Conservation (phyloP, 1,140 invertebrate genomes). For the Drosophila sucinea region DNA sequence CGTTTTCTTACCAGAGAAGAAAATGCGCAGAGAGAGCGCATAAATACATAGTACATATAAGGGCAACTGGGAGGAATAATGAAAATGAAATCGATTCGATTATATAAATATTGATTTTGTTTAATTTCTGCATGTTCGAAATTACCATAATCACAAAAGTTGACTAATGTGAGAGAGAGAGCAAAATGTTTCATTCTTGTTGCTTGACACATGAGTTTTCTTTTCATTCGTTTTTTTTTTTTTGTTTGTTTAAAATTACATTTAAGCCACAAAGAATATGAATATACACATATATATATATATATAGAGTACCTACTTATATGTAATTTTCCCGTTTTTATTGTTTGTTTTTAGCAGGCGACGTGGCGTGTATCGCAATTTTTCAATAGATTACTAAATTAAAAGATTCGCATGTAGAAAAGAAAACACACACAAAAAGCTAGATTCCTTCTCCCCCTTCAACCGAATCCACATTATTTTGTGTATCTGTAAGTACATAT, state of each 20-base stretch:
- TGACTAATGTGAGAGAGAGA: not conserved
- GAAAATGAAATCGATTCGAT: not conserved
- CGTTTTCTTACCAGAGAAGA: conserved; percentile 74
- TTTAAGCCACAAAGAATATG: not conserved
- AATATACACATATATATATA: not conserved
- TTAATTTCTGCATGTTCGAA: conserved; percentile 2
- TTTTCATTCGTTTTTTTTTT: not conserved
- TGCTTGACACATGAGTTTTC: not conserved
- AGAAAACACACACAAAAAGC: conserved; percentile 2
- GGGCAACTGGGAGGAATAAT: not conserved
- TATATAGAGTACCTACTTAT: conserved; percentile 4
- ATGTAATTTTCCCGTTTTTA: not conserved
- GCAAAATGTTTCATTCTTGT: conserved; percentile 7
- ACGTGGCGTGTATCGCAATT: conserved; percentile 68
- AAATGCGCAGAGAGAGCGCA: conserved; percentile 62
- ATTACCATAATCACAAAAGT: conserved; percentile 1
- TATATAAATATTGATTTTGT: not conserved
- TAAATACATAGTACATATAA: not conserved
- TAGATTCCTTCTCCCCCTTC: conserved; percentile 14
- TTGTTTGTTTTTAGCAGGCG: conserved; percentile 54
- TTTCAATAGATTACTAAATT: conserved; percentile 64
- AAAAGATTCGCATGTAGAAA: not conserved
- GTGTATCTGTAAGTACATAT: conserved; percentile 22
- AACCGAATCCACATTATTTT: not conserved
- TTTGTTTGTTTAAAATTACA: not conserved